Base-by-base conservation (phyloP, 2,888 invertebrate species). In the Ectemnius lituratus region DNA sequence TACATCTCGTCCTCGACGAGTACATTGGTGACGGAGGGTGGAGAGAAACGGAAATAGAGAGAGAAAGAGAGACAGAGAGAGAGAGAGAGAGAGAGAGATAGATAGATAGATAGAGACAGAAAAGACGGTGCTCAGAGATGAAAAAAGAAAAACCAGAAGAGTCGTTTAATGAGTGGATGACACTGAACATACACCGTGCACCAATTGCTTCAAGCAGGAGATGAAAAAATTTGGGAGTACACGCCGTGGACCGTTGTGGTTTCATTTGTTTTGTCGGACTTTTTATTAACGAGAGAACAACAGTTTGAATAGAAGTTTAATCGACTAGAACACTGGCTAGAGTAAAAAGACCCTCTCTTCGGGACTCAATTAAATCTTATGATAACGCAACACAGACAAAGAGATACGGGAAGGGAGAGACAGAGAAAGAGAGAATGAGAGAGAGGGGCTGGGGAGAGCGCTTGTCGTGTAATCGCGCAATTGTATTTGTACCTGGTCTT, bases 201-300 rank as follows among this genome's bases (percentile, higher is more conserved):
- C 49, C 65, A 52, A 58, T 67, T n/a, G 56, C 64, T 56, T 49
- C 46, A 52, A 72, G 70, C 68, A 83, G 79, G 23, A 78, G 52
- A 52, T 81, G 78, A 76, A 76, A 67, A 76, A 80, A 62, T 70
- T 72, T 69, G 66, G 77, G 79, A 64, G 65, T 73, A 37, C 37
- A 75, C 67, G 73, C 67, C 75, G 70, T 74, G 72, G 46, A 69
- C 70, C 74, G 74, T 80, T 56, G 14, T 75, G 13, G 73, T 23
- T 63, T 75, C 70, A 37, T 37, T 37, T 4, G 8, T 37, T 82
- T 83, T 81, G 75, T 81, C 83, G 84, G 79, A 82, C 61, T 70
- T 82, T 83, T 83, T 83, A 83, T 82, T 83, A 83, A 83, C 78
- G 81, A 83, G 80, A 83, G 83, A 83, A 83, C 81, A 83, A 83